These are phyloP conservation scores for Sylvietta virens DNA, from an alignment of 2,113 vertebrate genomes.

Conservation along the genomic window DNA sequence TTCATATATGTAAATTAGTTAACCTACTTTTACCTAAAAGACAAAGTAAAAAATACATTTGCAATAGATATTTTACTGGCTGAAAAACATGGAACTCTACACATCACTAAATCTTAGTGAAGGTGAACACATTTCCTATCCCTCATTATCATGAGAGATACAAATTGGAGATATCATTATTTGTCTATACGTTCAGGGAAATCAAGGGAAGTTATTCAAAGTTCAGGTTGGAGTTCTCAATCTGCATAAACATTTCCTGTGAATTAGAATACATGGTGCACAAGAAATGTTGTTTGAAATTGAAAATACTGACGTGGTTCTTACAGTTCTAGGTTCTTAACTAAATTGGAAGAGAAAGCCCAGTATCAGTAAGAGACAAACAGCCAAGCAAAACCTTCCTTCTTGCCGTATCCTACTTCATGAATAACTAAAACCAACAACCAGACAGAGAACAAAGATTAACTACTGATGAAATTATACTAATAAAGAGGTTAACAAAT, in stretches of 20 bases:
- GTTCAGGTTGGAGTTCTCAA: background rate
- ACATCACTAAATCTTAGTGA: background rate
- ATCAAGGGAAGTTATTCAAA: background rate
- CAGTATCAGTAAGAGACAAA: background rate
- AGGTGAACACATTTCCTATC: background rate
- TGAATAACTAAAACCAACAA: background rate
- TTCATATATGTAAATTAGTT: background rate
- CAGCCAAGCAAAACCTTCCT: background rate
- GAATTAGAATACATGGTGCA: background rate
- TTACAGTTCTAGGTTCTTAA: background rate
- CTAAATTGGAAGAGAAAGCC: background rate
- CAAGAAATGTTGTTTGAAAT: background rate
- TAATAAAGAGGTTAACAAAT: background rate
- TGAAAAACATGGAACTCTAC: background rate
- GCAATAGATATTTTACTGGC: background rate
- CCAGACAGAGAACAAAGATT: background rate
- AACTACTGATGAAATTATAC: background rate
- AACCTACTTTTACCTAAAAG: background rate
- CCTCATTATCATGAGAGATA: background rate
- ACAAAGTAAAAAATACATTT: background rate
- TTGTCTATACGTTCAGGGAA: background rate
- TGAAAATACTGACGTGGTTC: fast-evolving
- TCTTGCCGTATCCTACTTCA: background rate
- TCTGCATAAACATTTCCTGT: background rate
- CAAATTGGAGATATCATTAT: background rate